These are phyloP conservation scores for Ectobius pallidus DNA, from an alignment of 2,888 invertebrate species.

Conservation along the genomic window DNA sequence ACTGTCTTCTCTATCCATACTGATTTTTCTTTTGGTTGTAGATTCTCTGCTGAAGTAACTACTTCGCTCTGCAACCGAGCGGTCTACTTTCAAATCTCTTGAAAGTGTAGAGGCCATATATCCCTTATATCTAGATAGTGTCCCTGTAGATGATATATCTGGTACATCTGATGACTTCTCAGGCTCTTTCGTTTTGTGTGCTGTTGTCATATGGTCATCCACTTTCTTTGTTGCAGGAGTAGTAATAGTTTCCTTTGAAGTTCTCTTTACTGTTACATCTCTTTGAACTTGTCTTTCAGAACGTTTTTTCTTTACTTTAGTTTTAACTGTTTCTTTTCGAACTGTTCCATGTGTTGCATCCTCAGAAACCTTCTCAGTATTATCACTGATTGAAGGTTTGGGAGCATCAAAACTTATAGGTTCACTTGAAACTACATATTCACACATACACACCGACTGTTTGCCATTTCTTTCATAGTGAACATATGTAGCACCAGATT, in stretches of 20 bases:
- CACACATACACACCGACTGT: constrained; percentile 41
- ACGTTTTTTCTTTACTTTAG: neutral
- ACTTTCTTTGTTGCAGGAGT: constrained; percentile 28
- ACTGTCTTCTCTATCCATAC: constrained; percentile 20
- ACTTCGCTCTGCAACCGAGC: constrained; percentile 37
- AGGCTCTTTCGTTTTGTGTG: constrained; percentile 5
- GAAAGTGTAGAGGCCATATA: constrained; percentile 68
- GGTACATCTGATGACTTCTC: neutral
- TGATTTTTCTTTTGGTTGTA: constrained; percentile 34
- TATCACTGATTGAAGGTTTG: neutral
- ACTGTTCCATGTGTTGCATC: neutral
- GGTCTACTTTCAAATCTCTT: constrained; percentile 60
- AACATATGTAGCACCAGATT: constrained; percentile 40
- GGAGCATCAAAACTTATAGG: constrained; percentile 23
- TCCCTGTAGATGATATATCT: neutral
- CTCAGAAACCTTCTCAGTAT: constrained; percentile 8
- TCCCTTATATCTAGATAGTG: constrained; percentile 48
- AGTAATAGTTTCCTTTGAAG: constrained; percentile 3
- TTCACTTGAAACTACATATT: constrained; percentile 39
- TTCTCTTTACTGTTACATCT: neutral
- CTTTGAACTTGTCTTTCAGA: constrained; percentile 11
- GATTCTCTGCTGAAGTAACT: constrained; percentile 37
- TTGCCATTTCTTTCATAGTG: constrained; percentile 37
- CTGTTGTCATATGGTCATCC: constrained; percentile 30
- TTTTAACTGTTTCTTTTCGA: neutral